phyloP scores from a whole-genome alignment of 2,113 vertebrate species.

The Indri indri region DNA sequence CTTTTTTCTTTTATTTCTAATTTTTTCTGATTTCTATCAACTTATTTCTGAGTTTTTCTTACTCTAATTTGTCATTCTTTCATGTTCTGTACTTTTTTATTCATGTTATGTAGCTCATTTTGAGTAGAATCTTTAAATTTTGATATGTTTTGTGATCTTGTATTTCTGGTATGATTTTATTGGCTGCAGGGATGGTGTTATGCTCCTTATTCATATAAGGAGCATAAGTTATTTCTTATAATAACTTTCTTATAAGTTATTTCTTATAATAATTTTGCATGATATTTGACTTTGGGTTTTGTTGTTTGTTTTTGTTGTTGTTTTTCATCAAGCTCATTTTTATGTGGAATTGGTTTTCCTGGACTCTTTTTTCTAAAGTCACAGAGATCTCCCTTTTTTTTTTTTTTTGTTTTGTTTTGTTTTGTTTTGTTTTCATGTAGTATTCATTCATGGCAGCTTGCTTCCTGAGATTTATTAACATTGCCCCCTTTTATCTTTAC shows the following conservation, averaged over 20 bases:
- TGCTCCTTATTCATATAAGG: background rate
- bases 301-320: background rate
- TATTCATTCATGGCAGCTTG: background rate
- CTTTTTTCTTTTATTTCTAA: background rate
- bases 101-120: background rate
- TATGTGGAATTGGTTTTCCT: no score
- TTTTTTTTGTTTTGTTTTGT: no score
- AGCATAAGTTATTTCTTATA: background rate
- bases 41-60: background rate
- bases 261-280: background rate
- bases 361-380: background rate
- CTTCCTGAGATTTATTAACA: background rate
- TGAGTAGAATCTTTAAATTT: background rate
- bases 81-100: background rate
- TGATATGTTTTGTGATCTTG: background rate
- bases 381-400: background rate
- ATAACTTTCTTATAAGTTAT: no score
- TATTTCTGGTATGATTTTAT: background rate
- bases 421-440: background rate
- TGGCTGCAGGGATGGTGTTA: background rate
- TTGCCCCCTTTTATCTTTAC: background rate
- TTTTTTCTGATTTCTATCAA: background rate
- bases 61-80: background rate
- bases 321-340: background rate
- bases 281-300: background rate